Base-by-base conservation (phyloP, 2,888 invertebrate species). In the Neria commutata region DNA sequence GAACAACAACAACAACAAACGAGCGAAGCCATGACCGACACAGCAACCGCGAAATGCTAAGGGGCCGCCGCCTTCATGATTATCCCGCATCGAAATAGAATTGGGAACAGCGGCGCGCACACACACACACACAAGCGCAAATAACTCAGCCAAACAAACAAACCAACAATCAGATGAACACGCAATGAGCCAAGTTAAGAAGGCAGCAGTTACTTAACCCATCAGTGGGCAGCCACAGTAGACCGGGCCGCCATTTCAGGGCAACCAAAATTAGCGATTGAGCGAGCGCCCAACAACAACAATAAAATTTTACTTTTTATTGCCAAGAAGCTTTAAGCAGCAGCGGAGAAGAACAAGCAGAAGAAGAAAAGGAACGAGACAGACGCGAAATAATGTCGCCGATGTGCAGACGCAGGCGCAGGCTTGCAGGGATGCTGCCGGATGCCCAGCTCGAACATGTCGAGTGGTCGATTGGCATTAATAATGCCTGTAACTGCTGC, bases 271-370 rank as follows among this genome's bases (percentile, higher is more conserved):
- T 8, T 29, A 11, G 6, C 29, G 11, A 8, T 29, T 11, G 29
- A 11, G 29, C 29, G 6, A 11, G 29, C 29, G 37, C 14, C n/a
- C n/a, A 37, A 37, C n/a, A 37, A 37, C 37, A 3, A 37, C n/a
- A 37, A 37, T 37, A 37, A 37, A 37, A 37, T 37, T 37, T 37
- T 37, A 37, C 37, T 37, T 37, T 37, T 37, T 37, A 37, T 37
- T 14, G 8, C n/a, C n/a, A n/a, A n/a, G n/a, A n/a, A n/a, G n/a
- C n/a, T n/a, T n/a, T n/a, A n/a, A 5, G 37, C 29, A 29, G 29
- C 29, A 29, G 11, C 5, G 29, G 29, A 29, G n/a, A 29, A 29
- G 29, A 29, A 29, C 29, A 29, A 29, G 29, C 29, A 5, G 11
- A 37, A 37, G 37, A 10, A n/a, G 3, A 4, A 37, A 5, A 37